These are phyloP conservation scores for Noctilio leporinus DNA, from an alignment of 2,113 vertebrate genomes.

Conservation along the genomic window DNA sequence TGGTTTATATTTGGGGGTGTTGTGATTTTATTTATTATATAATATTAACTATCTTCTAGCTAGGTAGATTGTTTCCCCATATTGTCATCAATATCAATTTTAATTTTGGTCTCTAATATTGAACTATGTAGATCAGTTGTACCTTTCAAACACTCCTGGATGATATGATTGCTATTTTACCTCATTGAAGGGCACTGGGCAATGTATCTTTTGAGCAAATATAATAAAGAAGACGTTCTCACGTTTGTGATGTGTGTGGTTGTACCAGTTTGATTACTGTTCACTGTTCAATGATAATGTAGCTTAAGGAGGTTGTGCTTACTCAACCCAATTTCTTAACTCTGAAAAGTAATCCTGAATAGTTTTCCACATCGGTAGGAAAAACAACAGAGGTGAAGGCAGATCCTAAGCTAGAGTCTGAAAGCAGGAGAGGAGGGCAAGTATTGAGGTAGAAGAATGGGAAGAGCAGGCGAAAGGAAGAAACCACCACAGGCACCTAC, in stretches of 20 bases:
- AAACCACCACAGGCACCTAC: neutral
- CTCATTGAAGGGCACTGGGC: neutral
- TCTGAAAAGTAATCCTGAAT: neutral
- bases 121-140: neutral
- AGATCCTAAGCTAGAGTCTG: neutral
- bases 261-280: neutral
- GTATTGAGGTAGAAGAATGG: neutral
- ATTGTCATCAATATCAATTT: neutral
- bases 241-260: neutral
- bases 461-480: neutral
- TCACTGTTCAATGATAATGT: neutral
- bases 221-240: constrained; percentile 4
- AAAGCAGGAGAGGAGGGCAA: neutral
- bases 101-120: neutral
- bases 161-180: neutral
- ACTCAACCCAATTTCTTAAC: neutral
- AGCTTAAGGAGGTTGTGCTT: neutral
- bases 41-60: neutral
- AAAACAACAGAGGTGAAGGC: neutral
- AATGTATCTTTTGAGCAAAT: neutral
- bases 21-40: neutral
- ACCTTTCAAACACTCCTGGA: neutral
- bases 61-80: neutral
- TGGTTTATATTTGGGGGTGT: neutral
- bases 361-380: neutral